Conservation (phyloP, 2,797 vertebrate species). For the Loris lydekkerianus region DNA sequence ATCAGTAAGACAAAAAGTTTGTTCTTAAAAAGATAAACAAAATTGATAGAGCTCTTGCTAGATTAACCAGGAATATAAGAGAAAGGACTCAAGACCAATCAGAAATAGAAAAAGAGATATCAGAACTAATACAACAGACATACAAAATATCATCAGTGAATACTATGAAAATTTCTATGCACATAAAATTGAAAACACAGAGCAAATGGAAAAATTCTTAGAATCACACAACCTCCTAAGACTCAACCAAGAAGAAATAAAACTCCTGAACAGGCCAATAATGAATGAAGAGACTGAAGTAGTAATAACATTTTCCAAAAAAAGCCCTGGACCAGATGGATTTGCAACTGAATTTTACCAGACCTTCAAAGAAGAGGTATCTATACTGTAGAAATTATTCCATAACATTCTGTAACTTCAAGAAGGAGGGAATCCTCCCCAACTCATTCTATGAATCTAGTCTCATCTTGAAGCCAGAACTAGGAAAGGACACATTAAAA, state of each 20-base stretch:
- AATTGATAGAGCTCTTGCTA: too few species aligned
- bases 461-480: not conserved
- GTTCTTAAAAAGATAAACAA: too few species aligned
- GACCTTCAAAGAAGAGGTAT: not conserved
- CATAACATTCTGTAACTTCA: too few species aligned
- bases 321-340: not conserved
- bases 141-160: too few species aligned
- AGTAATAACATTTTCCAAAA: not conserved
- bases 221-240: not conserved
- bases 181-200: too few species aligned
- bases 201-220: not conserved
- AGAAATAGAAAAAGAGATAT: too few species aligned
- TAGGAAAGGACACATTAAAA: not conserved
- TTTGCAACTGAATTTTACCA: not conserved
- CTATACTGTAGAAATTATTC: too few species aligned
- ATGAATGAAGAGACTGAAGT: not conserved
- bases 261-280: not conserved
- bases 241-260: not conserved
- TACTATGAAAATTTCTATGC: too few species aligned
- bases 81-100: too few species aligned
- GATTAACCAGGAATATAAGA: too few species aligned
- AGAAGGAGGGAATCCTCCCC: not conserved
- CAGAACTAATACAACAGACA: too few species aligned
- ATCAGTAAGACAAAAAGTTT: too few species aligned
- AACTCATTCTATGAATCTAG: not conserved